phyloP scores from a whole-genome alignment of 2,888 invertebrate species.

The Parnassius mnemosyne region DNA sequence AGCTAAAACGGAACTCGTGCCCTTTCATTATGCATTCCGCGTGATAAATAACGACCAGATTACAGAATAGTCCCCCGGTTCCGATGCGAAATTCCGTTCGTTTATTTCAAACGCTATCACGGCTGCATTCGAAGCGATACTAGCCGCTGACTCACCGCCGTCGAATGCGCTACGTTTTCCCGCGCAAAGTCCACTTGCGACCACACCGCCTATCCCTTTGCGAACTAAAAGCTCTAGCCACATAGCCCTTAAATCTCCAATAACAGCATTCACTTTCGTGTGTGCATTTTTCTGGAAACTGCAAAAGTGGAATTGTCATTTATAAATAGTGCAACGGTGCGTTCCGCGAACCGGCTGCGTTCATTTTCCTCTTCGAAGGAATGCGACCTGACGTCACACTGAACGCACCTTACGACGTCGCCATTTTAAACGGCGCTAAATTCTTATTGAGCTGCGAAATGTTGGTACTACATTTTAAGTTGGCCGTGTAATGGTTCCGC shows the following conservation, averaged over 20 bases:
- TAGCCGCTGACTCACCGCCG: slow-evolving; percentile 58
- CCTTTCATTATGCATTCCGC: slow-evolving; percentile 15
- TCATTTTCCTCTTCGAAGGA: slow-evolving; percentile 73
- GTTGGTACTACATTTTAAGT: slow-evolving; percentile 26
- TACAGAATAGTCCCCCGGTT: slow-evolving; percentile 27
- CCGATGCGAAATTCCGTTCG: slow-evolving; percentile 31
- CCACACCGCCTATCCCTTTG: slow-evolving; percentile 29
- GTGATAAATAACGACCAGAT: slow-evolving; percentile 14
- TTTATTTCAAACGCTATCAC: slow-evolving; percentile 47
- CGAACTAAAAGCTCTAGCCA: slow-evolving; percentile 11
- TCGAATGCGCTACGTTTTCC: slow-evolving; percentile 59
- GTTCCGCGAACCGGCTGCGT: slow-evolving; percentile 62
- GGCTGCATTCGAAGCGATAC: slow-evolving; percentile 56
- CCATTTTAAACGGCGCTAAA: slow-evolving; percentile 20
- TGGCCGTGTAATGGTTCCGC: slow-evolving; percentile 30
- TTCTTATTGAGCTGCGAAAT: slow-evolving; percentile 5
- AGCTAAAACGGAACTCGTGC: slow-evolving; percentile 15
- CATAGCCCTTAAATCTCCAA: slow-evolving; percentile 31
- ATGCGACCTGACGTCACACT: slow-evolving; percentile 68
- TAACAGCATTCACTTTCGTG: slow-evolving; percentile 34
- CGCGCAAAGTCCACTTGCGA: slow-evolving; percentile 50
- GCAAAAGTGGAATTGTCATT: slow-evolving; percentile 39
- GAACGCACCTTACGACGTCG: slow-evolving; percentile 45
- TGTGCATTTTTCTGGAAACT: slow-evolving; percentile 15
- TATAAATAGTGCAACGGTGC: slow-evolving; percentile 72